A percentile compares a stretch with the other conserved stretches of the same genome.
Conservation (phyloP, 2,888 invertebrate species). For the Caenorhabditis virilis region DNA sequence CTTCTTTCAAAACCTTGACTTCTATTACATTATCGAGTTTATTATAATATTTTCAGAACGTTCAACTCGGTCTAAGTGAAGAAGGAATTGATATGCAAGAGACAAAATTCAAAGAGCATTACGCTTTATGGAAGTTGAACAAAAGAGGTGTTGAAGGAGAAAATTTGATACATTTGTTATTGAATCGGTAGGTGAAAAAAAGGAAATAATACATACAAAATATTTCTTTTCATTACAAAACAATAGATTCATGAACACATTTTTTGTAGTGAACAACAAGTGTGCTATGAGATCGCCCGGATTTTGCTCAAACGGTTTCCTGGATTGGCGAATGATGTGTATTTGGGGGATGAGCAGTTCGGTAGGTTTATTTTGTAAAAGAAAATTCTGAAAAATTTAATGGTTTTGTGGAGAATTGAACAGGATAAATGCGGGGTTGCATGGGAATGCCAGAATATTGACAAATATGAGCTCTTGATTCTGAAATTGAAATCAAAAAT, state of each 20-base stretch:
- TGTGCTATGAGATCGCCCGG: constrained; percentile 76
- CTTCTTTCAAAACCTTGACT: too few relatives aligned
- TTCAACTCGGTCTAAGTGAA: constrained; percentile 76
- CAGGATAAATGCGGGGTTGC: too few relatives aligned
- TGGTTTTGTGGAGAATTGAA: too few relatives aligned
- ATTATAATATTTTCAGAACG: constrained; percentile 48
- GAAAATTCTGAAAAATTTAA: too few relatives aligned
- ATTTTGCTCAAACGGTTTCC: constrained; percentile 75
- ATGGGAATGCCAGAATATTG: too few relatives aligned
- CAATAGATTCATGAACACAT: not conserved
- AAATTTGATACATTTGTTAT: constrained; percentile 88
- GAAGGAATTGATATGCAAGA: constrained; percentile 80
- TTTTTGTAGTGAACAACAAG: constrained; percentile 45
- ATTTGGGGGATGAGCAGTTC: constrained; percentile 95
- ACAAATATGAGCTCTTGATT: too few relatives aligned
- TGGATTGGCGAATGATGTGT: constrained; percentile 86
- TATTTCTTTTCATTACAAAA: constrained; percentile 1
- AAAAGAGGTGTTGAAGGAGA: constrained; percentile 93
- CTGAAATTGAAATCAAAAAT: too few relatives aligned
- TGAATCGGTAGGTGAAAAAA: constrained; percentile 89
- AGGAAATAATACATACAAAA: not conserved
- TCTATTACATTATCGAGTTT: not conserved
- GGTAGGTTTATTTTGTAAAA: too few relatives aligned
- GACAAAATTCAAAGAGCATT: constrained; percentile 75
- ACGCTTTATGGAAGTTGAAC: constrained; percentile 97